Evolutionary conservation across 2,113 vertebrate genomes (phyloP).

Genomic region (Paraplagusia blochii): DNA sequence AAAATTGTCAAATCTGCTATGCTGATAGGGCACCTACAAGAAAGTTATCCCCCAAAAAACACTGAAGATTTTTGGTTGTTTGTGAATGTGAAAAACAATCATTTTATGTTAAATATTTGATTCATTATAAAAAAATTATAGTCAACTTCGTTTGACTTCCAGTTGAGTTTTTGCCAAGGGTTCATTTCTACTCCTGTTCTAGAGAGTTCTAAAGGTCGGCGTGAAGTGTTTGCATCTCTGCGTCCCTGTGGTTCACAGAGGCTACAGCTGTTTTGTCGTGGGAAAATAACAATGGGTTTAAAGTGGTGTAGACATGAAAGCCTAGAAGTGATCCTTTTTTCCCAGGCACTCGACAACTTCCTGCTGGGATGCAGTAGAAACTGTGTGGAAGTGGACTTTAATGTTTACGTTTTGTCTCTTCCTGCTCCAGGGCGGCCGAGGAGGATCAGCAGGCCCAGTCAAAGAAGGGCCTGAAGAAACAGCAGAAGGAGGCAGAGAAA

Average conservation of each 20-base stretch:
- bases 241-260: conserved; percentile 8
- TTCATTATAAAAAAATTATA: no score
- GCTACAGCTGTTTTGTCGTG: conserved; percentile 32
- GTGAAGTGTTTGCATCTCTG: not conserved
- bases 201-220: no score
- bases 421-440: conserved; percentile 77
- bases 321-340: conserved; percentile 73
- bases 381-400: conserved; percentile 81
- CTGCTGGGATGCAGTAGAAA: conserved; percentile 75
- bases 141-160: no score
- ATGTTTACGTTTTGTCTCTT: conserved; percentile 81
- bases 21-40: no score
- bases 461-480: conserved; percentile 82
- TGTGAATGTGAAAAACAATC: no score
- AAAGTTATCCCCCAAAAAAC: no score
- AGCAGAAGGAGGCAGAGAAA: conserved; percentile 84
- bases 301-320: conserved; percentile 51
- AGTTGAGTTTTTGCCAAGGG: no score
- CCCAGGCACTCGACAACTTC: conserved; percentile 87
- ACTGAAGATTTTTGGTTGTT: no score
- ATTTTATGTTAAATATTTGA: no score
- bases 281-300: conserved; percentile 65
- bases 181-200: conserved; percentile 5
- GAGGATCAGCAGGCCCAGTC: conserved; percentile 77
- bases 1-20: no score